phyloP scores from a whole-genome alignment of 2,888 invertebrate genomes.

The Patella caerulea region DNA sequence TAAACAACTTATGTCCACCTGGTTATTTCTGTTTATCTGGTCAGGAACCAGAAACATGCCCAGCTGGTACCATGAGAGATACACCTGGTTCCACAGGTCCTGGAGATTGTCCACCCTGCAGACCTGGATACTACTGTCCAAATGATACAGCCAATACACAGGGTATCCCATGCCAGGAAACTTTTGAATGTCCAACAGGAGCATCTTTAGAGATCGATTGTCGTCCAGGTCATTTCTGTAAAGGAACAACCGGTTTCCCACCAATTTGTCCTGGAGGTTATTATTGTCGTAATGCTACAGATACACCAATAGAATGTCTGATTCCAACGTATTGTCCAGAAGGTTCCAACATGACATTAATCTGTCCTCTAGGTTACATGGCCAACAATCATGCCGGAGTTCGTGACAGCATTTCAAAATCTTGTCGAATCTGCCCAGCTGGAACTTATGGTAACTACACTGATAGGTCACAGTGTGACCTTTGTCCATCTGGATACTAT shows the following conservation, averaged over 20 bases:
- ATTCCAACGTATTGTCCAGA: slow-evolving; percentile 66
- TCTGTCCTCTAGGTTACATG: slow-evolving; percentile 62
- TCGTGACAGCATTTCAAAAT: slow-evolving; percentile 45
- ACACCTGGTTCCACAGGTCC: slow-evolving; percentile 53
- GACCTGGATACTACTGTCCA: slow-evolving; percentile 62
- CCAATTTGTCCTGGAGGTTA: slow-evolving; percentile 66
- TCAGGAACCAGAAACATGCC: slow-evolving; percentile 63
- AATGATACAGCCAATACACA: slow-evolving; percentile 61
- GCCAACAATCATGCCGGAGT: slow-evolving; percentile 57
- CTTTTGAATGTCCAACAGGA: slow-evolving; percentile 63
- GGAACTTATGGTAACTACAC: slow-evolving; percentile 66
- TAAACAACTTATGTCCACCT: slow-evolving; percentile 61
- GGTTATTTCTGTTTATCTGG: slow-evolving; percentile 64
- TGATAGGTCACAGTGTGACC: slow-evolving; percentile 52
- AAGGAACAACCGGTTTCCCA: slow-evolving; percentile 56
- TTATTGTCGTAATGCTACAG: slow-evolving; percentile 64
- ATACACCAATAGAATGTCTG: slow-evolving; percentile 55
- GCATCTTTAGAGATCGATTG: slow-evolving; percentile 60
- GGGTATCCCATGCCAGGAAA: slow-evolving; percentile 62
- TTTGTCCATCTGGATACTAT: slow-evolving; percentile 68
- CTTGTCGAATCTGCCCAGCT: slow-evolving; percentile 63
- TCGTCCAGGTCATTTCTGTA: slow-evolving; percentile 61
- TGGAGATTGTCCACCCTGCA: slow-evolving; percentile 59
- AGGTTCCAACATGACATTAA: slow-evolving; percentile 60
- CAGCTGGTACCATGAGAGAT: slow-evolving; percentile 65